Evolutionary conservation across 2,888 invertebrate species (phyloP).

Genomic region (Melinopterus prodromus): DNA sequence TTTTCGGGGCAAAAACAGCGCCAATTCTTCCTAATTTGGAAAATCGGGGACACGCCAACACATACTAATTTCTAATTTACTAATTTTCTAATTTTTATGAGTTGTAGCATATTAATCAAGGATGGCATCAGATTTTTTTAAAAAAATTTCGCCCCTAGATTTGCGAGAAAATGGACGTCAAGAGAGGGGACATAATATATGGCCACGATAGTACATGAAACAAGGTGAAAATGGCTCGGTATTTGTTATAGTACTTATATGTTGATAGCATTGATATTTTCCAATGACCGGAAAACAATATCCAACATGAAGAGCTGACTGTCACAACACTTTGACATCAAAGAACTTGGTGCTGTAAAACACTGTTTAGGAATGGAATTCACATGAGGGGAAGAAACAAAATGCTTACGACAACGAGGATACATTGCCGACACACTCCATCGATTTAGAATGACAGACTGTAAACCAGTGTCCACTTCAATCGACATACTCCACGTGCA

Average conservation of each 20-base stretch:
- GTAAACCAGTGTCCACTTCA: constrained; percentile 46
- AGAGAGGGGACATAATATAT: no score
- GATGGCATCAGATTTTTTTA: no score
- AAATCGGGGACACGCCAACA: no score
- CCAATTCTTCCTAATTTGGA: no score
- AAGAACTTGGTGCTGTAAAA: constrained; percentile 41
- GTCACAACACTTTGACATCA: constrained; percentile 22
- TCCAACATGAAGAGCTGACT: constrained; percentile 31
- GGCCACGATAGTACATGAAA: constrained; percentile 40
- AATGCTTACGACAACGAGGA: constrained; percentile 40
- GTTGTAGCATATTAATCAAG: no score
- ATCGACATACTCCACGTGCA: constrained; percentile 36
- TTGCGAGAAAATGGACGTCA: no score
- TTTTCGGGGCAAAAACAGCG: no score
- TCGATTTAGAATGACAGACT: constrained; percentile 47
- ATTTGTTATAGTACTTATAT: constrained; percentile 44
- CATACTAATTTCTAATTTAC: no score
- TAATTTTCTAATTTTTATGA: no score
- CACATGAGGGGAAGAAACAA: constrained; percentile 30
- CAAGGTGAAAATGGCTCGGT: constrained; percentile 30
- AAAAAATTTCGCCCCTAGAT: no score
- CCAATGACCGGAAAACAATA: constrained; percentile 32
- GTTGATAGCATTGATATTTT: constrained; percentile 48
- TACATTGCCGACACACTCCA: constrained; percentile 45
- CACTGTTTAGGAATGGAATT: constrained; percentile 47